Evolutionary conservation across 2,888 invertebrate species (phyloP).

Genomic region (Zaprionus lineosus): DNA sequence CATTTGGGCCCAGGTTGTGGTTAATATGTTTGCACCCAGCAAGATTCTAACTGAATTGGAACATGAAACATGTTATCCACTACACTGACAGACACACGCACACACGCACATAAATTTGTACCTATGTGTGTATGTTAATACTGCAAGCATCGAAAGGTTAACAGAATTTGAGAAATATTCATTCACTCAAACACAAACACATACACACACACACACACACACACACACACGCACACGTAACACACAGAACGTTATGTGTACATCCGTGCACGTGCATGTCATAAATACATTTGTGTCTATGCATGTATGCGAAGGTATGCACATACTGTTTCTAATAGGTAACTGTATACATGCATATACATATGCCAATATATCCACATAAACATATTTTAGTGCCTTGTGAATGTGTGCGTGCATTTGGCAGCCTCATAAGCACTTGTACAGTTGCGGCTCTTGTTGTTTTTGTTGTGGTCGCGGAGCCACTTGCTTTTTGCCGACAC

Average conservation of each 20-base stretch:
- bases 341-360: neutral
- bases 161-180: slow-evolving; percentile 4
- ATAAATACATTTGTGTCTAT: neutral
- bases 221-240: neutral
- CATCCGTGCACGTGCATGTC: neutral
- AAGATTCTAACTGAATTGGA: too few relatives aligned
- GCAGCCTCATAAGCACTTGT: slow-evolving; percentile 50
- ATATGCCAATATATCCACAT: neutral
- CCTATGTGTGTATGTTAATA: slow-evolving; percentile 27
- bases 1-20: slow-evolving; percentile 11
- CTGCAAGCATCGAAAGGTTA: neutral
- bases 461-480: slow-evolving; percentile 2
- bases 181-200: slow-evolving; percentile 9
- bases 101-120: too few relatives aligned
- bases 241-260: slow-evolving; percentile 9
- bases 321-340: neutral
- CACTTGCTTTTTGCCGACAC: slow-evolving; percentile 21
- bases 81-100: too few relatives aligned
- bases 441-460: slow-evolving; percentile 18
- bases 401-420: slow-evolving; percentile 33
- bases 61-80: too few relatives aligned
- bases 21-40: too few relatives aligned
- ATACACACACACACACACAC: neutral
- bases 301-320: neutral
- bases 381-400: neutral